A percentile compares a stretch with the other conserved stretches of the same genome.
Conservation (phyloP, 2,113 vertebrate genomes). For the Salvator merianae region DNA sequence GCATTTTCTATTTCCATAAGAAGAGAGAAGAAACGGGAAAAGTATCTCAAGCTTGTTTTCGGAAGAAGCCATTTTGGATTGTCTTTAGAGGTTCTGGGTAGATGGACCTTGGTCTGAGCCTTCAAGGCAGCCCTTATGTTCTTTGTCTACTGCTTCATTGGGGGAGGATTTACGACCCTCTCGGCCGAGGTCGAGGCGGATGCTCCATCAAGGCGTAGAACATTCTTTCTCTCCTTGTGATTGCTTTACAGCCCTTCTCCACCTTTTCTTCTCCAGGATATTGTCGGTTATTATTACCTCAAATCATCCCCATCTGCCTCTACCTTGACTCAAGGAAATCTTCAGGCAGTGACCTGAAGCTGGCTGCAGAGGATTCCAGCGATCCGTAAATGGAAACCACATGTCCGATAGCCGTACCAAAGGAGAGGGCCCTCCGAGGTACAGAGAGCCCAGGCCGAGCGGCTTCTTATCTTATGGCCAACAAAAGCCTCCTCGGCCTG, state of each 20-base stretch:
- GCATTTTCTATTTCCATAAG: too few relatives aligned
- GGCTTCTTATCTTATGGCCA: slow-evolving; percentile 43
- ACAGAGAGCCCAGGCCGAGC: slow-evolving; percentile 34
- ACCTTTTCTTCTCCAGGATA: slow-evolving; percentile 35
- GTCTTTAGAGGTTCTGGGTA: too few relatives aligned
- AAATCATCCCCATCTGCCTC: slow-evolving; percentile 29
- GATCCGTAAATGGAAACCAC: slow-evolving; percentile 66
- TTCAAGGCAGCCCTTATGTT: background rate
- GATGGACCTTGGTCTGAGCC: too few relatives aligned
- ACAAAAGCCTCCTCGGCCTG: slow-evolving; percentile 17
- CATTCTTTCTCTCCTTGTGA: slow-evolving; percentile 53
- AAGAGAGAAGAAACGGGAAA: too few relatives aligned
- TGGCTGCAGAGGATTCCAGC: slow-evolving; percentile 64
- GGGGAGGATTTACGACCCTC: slow-evolving; percentile 44
- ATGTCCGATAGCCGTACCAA: slow-evolving; percentile 54
- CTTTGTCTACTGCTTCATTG: background rate
- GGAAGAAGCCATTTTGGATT: background rate
- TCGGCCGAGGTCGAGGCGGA: slow-evolving; percentile 39
- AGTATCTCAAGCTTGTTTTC: too few relatives aligned
- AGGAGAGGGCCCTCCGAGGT: slow-evolving; percentile 51
- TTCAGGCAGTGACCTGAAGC: slow-evolving; percentile 68
- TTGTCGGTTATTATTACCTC: slow-evolving; percentile 62
- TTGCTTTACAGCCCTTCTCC: slow-evolving; percentile 26
- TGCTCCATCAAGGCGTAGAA: slow-evolving; percentile 49
- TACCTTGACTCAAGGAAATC: slow-evolving; percentile 59